Evolutionary conservation across 1,140 invertebrate species (phyloP), one percentile per base, ranked within the genome.

Genomic region (Euglossa dilemma): DNA sequence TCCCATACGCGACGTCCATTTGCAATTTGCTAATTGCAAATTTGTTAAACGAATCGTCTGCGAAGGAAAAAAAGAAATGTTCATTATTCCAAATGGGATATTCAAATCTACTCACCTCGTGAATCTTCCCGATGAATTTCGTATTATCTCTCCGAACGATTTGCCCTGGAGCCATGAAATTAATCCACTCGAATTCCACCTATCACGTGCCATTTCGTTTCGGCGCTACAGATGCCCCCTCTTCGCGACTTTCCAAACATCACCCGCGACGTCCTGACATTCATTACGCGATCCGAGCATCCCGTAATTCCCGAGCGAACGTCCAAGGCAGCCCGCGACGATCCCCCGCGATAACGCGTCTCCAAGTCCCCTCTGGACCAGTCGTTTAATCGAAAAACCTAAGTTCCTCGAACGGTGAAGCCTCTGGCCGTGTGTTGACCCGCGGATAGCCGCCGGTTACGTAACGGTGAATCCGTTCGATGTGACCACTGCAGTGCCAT

Each of bases 391-490:
- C 87, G 80, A 88, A 88, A 88, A 88, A 88, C 59, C 73, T 56
- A 85, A 87, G 83, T 87, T 88, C 76, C 80, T 84, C 80, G 77
- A 76, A 84, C 87, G 72, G 77, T 59, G 78, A 83, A 84, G 87
- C 78, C 84, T 77, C 76, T 85, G 87, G 47, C 73, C 77, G 84
- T 89, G 84, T 89, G 87, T 89, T 88, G 87, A 89, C 87, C 87
- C 84, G 76, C 79, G 80, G 75, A 73, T 85, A 87, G 87, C 87
- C 80, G 88, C 88, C 89, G 89, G 89, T 92, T 92, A 91, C 88
- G 84, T 92, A 92, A 92, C 91, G 91, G 91, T 92, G 90, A 90
- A 92, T 92, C 84, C 83, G 84, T 91, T 83, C 84, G 84, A 85
- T 85, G 80, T 82, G 87, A 76, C 85, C 87, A 89, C 88, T 90